These are phyloP conservation scores for Bactericera cockerelli DNA, from an alignment of 1,140 invertebrate species.

Conservation along the genomic window DNA sequence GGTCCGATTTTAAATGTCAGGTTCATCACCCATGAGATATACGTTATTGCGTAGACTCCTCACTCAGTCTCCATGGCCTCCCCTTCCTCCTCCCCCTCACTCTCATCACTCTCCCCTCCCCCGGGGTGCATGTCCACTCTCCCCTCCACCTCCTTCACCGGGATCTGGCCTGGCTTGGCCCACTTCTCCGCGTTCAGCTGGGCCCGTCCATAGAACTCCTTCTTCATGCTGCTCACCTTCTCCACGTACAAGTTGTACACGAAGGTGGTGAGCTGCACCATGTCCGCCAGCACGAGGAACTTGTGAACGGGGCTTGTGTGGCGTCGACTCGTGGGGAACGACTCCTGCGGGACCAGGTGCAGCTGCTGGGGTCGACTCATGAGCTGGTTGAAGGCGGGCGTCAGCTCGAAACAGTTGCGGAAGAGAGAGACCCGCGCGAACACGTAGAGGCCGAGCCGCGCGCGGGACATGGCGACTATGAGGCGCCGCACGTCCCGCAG, in stretches of 20 bases:
- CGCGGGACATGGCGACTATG: conserved; percentile 95
- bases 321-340: conserved; percentile 51
- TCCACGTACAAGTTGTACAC: conserved; percentile 80
- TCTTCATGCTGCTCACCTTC: conserved; percentile 49
- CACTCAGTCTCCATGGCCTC: not conserved
- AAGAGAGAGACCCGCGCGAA: conserved; percentile 88
- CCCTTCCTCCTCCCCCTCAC: not conserved
- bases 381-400: conserved; percentile 78
- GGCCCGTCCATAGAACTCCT: conserved; percentile 31
- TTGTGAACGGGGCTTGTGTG: conserved; percentile 24
- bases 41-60: no score
- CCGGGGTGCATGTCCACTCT: conserved; percentile 16
- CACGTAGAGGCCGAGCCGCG: conserved; percentile 90
- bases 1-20: no score
- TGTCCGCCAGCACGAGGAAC: conserved; percentile 49
- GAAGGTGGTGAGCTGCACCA: conserved; percentile 85
- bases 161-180: conserved; percentile 15
- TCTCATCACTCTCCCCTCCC: conserved; percentile 12
- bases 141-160: conserved; percentile 11
- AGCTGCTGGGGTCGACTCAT: conserved; percentile 54
- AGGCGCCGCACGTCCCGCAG: conserved; percentile 88
- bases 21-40: no score
- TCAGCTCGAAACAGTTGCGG: conserved; percentile 91
- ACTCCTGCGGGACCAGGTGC: conserved; percentile 59
- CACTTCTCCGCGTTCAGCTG: conserved; percentile 11